Percentiles rank a stretch among this genome's conserved stretches.
These are phyloP conservation scores for Nannoperca australis DNA, from an alignment of 2,797 vertebrate genomes.

Conservation along the genomic window DNA sequence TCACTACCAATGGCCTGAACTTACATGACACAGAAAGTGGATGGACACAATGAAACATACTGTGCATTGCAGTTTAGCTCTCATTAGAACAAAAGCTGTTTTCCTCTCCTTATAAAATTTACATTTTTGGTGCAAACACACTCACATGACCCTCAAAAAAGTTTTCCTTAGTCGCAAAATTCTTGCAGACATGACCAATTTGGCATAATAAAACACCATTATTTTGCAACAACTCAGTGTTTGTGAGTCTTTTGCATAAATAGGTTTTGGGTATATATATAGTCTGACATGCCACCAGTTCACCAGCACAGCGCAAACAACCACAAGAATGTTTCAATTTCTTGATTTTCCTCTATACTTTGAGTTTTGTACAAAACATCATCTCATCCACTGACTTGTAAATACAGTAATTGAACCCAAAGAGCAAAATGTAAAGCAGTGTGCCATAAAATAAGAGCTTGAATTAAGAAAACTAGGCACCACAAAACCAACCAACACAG, in stretches of 20 bases:
- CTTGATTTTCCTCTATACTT: neutral
- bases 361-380: neutral
- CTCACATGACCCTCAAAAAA: neutral
- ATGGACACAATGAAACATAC: neutral
- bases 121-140: neutral
- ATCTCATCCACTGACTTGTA: neutral
- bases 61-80: neutral
- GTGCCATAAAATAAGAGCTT: slow-evolving; percentile 13
- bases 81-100: neutral
- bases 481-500: neutral
- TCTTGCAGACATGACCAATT: neutral
- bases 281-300: neutral
- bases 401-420: slow-evolving; percentile 20
- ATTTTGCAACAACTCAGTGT: neutral
- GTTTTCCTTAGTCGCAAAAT: neutral
- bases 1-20: slow-evolving; percentile 16
- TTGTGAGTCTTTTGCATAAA: neutral
- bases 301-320: neutral
- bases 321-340: neutral
- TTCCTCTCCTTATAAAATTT: neutral
- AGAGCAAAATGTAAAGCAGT: slow-evolving; percentile 6
- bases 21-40: slow-evolving; percentile 3
- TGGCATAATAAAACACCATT: neutral
- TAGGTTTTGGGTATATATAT: neutral
- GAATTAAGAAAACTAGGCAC: neutral